Base-by-base conservation (phyloP, 2,888 invertebrate genomes). In the Drosophila glabriapex region DNA sequence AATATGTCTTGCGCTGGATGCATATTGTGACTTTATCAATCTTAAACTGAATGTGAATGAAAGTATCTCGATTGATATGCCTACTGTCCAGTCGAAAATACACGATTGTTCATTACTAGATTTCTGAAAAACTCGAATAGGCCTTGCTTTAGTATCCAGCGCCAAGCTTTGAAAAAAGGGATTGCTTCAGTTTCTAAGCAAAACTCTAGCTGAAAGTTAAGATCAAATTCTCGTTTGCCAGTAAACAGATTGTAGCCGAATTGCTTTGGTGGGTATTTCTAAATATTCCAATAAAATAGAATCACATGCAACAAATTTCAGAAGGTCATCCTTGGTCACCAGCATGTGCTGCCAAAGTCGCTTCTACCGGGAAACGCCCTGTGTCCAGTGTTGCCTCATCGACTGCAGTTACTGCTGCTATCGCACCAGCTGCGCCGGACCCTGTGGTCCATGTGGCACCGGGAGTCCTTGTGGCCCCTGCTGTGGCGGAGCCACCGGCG, bases 321-420 rank as follows among this genome's bases (percentile, higher is more conserved):
- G 4, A 28, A 22, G 28, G 4, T 35, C 14, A 5, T 41, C 12
- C 2, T 35, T 41, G 56, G 33, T 56, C 58, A 31, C 54, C 69
- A 50, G 59, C 62, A 84, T 85, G 84, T 88, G 88, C 73, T 85
- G 88, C 43, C 66, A 61, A 3, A 84, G 88, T 46, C 84, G 84
- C 37, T 84, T 46, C n/a, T 84, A 82, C 25, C 80, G 88, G 16
- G 68, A 60, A 3, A 76, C 88, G 19, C 73, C 84, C 39, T 84
- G 84, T 60, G 85, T 85, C 4, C 83, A 82, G 55, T 84, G 88
- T 68, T 84, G 84, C 59, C 73, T 84, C 0, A 53, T 88, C 52
- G 88, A 84, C 35, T 88, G 85, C 54, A 84, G 85, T 33, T 84
- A 84, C 37, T 60, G 70, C 43, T 84, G 84, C 46, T 80, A 73